These are phyloP conservation scores for Phasia obesa DNA, from an alignment of 2,888 invertebrate genomes.

Conservation along the genomic window DNA sequence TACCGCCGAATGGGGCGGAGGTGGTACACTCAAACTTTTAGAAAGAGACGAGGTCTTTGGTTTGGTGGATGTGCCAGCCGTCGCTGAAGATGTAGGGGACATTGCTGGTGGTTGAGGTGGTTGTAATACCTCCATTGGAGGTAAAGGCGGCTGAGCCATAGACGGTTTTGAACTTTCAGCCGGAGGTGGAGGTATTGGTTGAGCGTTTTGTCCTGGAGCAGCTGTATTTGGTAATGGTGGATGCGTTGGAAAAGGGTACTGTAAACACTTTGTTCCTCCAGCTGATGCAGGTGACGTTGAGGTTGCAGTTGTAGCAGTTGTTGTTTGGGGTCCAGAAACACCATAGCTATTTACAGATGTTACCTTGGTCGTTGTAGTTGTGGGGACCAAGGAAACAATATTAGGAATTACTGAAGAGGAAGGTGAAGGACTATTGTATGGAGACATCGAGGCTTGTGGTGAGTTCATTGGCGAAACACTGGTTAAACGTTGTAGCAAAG, in stretches of 20 bases:
- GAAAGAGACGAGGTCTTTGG: constrained; percentile 78
- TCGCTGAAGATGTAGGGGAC: constrained; percentile 78
- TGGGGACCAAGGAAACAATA: constrained; percentile 47
- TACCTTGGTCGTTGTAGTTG: constrained; percentile 47
- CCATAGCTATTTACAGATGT: constrained; percentile 48
- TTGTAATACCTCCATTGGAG: constrained; percentile 70
- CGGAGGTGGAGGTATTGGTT: constrained; percentile 77
- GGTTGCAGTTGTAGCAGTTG: constrained; percentile 37
- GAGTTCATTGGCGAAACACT: constrained; percentile 82
- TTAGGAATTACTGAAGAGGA: constrained; percentile 78
- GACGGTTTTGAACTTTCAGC: constrained; percentile 61
- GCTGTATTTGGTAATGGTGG: constrained; percentile 85
- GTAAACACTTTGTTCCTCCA: constrained; percentile 83
- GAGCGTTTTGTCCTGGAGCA: constrained; percentile 77
- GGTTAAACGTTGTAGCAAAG: constrained; percentile 79
- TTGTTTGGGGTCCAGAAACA: constrained; percentile 70
- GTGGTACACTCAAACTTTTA: constrained; percentile 81
- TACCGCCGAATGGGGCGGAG: constrained; percentile 64
- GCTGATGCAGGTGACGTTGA: constrained; percentile 65
- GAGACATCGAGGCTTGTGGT: constrained; percentile 82
- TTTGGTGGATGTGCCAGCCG: constrained; percentile 75
- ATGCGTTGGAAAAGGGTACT: constrained; percentile 91
- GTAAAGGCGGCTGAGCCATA: constrained; percentile 67
- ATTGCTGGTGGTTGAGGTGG: constrained; percentile 68
- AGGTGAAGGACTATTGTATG: constrained; percentile 82